These are phyloP conservation scores for Hipparchia sbordonii DNA, from an alignment of 2,888 invertebrate species.

Conservation along the genomic window DNA sequence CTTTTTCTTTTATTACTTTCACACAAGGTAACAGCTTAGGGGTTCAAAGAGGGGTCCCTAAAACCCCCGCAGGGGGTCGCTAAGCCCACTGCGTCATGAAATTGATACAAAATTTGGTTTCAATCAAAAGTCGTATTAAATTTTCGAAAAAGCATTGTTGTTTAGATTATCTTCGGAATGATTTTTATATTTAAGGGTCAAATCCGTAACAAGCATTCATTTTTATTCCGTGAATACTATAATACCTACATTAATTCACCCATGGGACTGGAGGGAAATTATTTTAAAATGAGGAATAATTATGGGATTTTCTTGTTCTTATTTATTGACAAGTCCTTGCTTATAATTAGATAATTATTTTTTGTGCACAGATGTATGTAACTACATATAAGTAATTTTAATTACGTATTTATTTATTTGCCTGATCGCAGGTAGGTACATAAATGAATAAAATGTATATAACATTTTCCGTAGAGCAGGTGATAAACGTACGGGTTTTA, in stretches of 20 bases:
- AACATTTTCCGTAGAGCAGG: too few relatives aligned
- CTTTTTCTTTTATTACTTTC: slow-evolving; percentile 21
- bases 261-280: background rate
- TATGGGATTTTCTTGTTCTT: background rate
- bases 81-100: slow-evolving; percentile 70
- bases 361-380: too few relatives aligned
- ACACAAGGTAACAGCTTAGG: slow-evolving; percentile 41
- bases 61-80: slow-evolving; percentile 59
- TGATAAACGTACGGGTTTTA: too few relatives aligned
- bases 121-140: slow-evolving; percentile 62
- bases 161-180: slow-evolving; percentile 42
- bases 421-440: too few relatives aligned
- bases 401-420: too few relatives aligned
- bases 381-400: too few relatives aligned
- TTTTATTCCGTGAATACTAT: background rate
- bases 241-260: background rate
- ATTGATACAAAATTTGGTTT: slow-evolving; percentile 75
- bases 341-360: too few relatives aligned
- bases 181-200: slow-evolving; percentile 28
- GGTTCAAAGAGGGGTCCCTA: slow-evolving; percentile 54
- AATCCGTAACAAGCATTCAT: background rate
- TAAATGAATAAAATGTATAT: too few relatives aligned
- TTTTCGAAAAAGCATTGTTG: slow-evolving; percentile 46
- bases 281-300: slow-evolving; percentile 1
- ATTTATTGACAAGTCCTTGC: background rate